Base-by-base conservation (phyloP, 1,140 invertebrate genomes). In the Meloidogyne exigua region DNA sequence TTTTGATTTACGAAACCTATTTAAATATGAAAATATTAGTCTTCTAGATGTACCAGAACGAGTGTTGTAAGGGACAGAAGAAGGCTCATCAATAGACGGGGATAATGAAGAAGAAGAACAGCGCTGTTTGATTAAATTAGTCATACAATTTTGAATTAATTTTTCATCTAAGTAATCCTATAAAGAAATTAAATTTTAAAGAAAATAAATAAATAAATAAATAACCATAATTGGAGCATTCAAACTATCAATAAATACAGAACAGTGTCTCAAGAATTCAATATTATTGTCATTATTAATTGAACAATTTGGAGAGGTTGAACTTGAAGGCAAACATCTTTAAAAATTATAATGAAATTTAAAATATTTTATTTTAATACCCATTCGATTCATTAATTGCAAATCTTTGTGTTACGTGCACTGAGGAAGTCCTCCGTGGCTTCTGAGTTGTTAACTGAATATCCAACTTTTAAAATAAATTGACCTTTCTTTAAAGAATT, bases 101-200 rank as follows among this genome's bases (percentile, higher is more conserved):
- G 49, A n/a, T 57, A 57, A 57, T n/a, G 49, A 57, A n/a, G 49
- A 57, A 12, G 49, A 57, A 57, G 49, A 57, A 57, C 49, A 57
- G 21, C 4, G 49, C 10, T 57, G 49, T 57, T 57, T 57, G 7
- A 57, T 57, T n/a, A 57, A 57, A n/a, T 57, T 57, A 21, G 4
- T n/a, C 18, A 57, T 57, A 0, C 21, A n/a, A 9, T 57, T 18
- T n/a, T 7, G 18, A 57, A 57, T 57, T 57, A 57, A 57, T 57
- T n/a, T 57, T n/a, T 57, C 49, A n/a, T 57, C 49, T 5, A 57
- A n/a, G 49, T 57, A 57, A 57, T 57, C 49, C 49, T 57, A n/a
- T 49, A 0, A 18, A 49, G 18, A 49, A 15, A 18, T 18, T 49
- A 15, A 44, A 32, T 32, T 12, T 12, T 44, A 49, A 7, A 49